Percentiles rank a stretch among this genome's conserved stretches.
phyloP scores from a whole-genome alignment of 2,113 vertebrate genomes.

The Grallaria varia region DNA sequence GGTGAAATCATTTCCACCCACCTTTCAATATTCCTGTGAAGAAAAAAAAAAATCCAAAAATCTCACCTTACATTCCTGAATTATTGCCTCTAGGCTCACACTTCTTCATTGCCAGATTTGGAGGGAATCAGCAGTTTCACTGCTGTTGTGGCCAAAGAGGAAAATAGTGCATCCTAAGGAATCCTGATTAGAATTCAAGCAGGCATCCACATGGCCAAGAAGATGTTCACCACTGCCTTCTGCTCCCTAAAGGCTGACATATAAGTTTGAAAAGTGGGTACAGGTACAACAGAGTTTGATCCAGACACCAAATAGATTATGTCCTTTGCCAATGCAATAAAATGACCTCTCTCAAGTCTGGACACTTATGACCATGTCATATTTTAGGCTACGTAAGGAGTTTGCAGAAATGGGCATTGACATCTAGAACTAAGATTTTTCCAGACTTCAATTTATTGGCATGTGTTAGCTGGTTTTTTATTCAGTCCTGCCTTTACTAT shows the following conservation, averaged over 20 bases:
- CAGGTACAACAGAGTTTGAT: background rate
- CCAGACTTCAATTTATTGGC: background rate
- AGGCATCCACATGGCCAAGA: background rate
- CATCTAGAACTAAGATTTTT: background rate
- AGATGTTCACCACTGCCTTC: background rate
- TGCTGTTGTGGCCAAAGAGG: background rate
- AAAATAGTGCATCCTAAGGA: background rate
- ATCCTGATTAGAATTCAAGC: background rate
- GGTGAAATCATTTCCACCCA: background rate
- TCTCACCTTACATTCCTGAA: constrained; percentile 2
- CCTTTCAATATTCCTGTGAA: background rate
- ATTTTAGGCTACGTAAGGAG: background rate
- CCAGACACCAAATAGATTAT: background rate
- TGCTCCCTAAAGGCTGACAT: background rate
- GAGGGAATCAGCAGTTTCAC: background rate
- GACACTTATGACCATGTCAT: background rate
- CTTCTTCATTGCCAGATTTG: background rate
- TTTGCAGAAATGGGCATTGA: background rate
- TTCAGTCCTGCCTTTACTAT: background rate
- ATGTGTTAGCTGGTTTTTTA: background rate
- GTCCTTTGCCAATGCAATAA: background rate
- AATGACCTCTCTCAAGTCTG: background rate
- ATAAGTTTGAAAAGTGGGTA: background rate
- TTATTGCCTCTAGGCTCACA: background rate
- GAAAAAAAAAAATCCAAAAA: background rate